Evolutionary conservation across 2,113 vertebrate species (phyloP).

Genomic region (Empidonax traillii): DNA sequence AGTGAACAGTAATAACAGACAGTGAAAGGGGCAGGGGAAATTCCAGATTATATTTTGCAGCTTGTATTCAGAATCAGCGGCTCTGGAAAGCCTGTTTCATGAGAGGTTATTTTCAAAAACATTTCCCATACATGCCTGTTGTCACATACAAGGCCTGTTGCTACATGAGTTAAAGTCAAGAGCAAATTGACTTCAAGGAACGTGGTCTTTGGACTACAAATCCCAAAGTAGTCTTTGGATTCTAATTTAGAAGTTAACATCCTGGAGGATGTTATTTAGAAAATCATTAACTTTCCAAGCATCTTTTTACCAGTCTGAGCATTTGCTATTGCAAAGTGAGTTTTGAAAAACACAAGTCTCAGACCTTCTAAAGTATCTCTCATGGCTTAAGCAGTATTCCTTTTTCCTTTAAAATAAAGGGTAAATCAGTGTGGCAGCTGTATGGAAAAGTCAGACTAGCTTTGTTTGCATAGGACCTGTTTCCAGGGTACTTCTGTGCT

Average conservation of each 20-base stretch:
- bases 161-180: not conserved
- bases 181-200: not conserved
- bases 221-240: not conserved
- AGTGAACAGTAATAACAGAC: not conserved
- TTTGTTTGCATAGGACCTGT: not conserved
- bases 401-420: not conserved
- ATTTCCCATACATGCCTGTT: not conserved
- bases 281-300: not conserved
- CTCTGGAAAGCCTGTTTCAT: not conserved
- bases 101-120: not conserved
- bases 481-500: not conserved
- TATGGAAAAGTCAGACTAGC: not conserved
- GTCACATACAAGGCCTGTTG: not conserved
- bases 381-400: not conserved
- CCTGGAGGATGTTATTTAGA: not conserved
- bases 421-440: not conserved
- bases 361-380: not conserved
- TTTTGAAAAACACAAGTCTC: not conserved
- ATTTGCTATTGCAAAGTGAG: not conserved
- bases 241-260: not conserved
- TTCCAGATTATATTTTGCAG: not conserved
- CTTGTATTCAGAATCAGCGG: not conserved
- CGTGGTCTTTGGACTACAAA: too few relatives aligned
- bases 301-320: not conserved
- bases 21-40: not conserved